Evolutionary conservation across 2,888 invertebrate species (phyloP), one percentile per base, ranked within the genome.

Genomic region (Barypeithes pellucidus): DNA sequence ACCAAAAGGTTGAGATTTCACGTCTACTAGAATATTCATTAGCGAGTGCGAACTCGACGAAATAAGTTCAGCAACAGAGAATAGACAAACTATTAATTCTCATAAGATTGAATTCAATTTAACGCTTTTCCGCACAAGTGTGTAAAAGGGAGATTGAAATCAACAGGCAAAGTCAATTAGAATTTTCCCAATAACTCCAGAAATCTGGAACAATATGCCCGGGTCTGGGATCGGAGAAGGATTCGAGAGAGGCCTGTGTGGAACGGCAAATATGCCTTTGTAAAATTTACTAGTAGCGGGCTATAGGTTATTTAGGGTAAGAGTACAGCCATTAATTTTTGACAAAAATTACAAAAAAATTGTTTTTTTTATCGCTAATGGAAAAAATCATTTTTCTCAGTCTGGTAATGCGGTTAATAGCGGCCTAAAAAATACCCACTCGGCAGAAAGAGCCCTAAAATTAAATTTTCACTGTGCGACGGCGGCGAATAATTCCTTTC

Each of bases 161-260:
- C 50, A 50, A 50, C 50, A 50, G 50, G 50, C 50, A 50, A 50
- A 50, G 50, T 50, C 24, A 50, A 50, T 50, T 50, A 50, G 22
- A 24, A 50, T 24, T 50, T 50, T 43, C 7, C 50, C 50, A 50
- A 24, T 50, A 50, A 50, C 22, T 16, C n/a, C 20, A 50, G 52
- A 69, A 62, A 69, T 62, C 41, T 41, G 60, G 41, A 69, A 62
- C 69, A 62, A 62, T 62, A 69, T 41, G 61, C 61, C 54, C 22
- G 69, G 62, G 61, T 14, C 62, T 43, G 9, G 59, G 29, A 57
- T 47, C 33, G 29, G 45, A 43, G 45, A 29, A 41, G 50, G 61
- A 68, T 61, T 68, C 50, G 61, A 36, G 60, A 68, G 47, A 52
- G 61, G 61, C 39, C 68, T 50, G 45, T 68, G 68, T 68, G 61